phyloP scores from a whole-genome alignment of 2,113 vertebrate genomes.

The Dicrurus megarhynchus region DNA sequence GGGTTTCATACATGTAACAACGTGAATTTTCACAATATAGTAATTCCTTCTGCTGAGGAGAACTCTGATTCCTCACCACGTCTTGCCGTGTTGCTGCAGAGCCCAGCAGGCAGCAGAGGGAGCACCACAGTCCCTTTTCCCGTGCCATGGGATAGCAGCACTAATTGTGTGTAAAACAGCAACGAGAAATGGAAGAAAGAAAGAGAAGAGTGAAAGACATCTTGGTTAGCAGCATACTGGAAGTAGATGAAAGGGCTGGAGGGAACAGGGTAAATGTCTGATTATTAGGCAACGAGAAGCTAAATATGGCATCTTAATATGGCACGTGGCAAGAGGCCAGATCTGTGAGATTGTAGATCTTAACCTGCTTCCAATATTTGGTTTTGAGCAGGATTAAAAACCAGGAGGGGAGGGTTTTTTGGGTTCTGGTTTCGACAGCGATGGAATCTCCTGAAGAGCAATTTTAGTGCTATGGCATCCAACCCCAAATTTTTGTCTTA shows the following conservation, averaged over 20 bases:
- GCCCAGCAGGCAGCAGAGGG: slow-evolving; percentile 56
- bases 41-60: neutral
- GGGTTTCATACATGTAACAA: neutral
- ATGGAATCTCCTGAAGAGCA: neutral
- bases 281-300: slow-evolving; percentile 1
- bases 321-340: neutral
- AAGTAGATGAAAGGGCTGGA: slow-evolving; percentile 2
- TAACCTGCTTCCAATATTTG: slow-evolving; percentile 2
- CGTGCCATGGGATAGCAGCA: neutral
- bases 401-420: neutral
- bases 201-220: neutral
- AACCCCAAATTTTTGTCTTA: neutral
- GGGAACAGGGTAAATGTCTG: neutral
- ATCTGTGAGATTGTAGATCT: slow-evolving; percentile 6
- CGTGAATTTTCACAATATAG: neutral
- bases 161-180: neutral
- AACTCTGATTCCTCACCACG: neutral
- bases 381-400: slow-evolving; percentile 6
- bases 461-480: neutral
- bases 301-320: slow-evolving; percentile 42
- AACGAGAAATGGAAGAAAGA: neutral
- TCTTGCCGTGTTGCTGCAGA: neutral
- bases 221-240: neutral
- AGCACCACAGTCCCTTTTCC: slow-evolving; percentile 21
- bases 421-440: neutral